These are phyloP conservation scores for Megastigmus dorsalis DNA, from an alignment of 2,888 invertebrate species.

Conservation along the genomic window DNA sequence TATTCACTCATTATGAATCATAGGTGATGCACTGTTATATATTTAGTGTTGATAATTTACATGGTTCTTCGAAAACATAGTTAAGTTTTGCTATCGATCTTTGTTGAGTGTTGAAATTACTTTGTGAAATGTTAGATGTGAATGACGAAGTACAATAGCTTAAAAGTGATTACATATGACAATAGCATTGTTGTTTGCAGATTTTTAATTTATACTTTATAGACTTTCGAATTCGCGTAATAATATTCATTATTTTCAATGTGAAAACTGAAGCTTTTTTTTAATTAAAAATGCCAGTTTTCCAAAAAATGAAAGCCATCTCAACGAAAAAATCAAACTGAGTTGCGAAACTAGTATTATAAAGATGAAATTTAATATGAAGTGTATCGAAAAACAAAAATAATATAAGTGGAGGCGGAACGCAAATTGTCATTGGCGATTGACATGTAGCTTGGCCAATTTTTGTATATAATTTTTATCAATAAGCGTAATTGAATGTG, in stretches of 20 bases:
- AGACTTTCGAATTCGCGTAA: slow-evolving; percentile 3
- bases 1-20: neutral
- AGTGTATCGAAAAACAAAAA: slow-evolving; percentile 31
- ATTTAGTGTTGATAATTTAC: slow-evolving; percentile 20
- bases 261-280: slow-evolving; percentile 12
- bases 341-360: slow-evolving; percentile 30
- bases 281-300: slow-evolving; percentile 21
- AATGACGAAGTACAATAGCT: no score
- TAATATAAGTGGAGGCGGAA: slow-evolving; percentile 15
- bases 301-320: slow-evolving; percentile 45
- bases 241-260: neutral
- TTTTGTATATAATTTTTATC: slow-evolving; percentile 68
- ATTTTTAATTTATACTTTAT: slow-evolving; percentile 28
- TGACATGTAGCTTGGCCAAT: slow-evolving; percentile 72
- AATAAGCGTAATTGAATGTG: slow-evolving; percentile 69
- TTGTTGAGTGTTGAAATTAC: slow-evolving; percentile 7
- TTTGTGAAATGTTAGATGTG: slow-evolving; percentile 8
- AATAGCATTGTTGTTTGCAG: neutral
- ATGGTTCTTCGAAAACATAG: slow-evolving; percentile 1
- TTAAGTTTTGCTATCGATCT: slow-evolving; percentile 12
- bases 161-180: neutral
- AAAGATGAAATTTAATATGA: slow-evolving; percentile 41
- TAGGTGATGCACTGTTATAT: neutral
- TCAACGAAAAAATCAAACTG: slow-evolving; percentile 45
- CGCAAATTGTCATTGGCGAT: slow-evolving; percentile 54